phyloP scores from a whole-genome alignment of 1,140 invertebrate species.

The Stratiolaelaps scimitus region DNA sequence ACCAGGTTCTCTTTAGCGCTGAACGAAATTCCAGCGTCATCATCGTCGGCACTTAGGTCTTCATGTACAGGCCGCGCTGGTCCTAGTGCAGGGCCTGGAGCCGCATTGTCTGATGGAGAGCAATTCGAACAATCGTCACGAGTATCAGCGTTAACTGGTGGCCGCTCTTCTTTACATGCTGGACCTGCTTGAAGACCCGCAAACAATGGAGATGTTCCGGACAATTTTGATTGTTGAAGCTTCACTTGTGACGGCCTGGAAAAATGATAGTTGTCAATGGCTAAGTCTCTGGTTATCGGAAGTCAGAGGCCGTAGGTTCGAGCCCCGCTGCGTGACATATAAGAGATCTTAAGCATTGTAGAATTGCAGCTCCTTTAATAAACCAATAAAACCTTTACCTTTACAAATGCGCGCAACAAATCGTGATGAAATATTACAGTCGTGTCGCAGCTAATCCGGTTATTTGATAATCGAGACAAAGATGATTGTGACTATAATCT shows the following conservation, averaged over 20 bases:
- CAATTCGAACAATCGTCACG: no score
- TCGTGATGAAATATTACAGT: background rate
- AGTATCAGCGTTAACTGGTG: no score
- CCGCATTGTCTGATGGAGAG: no score
- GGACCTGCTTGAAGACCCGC: background rate
- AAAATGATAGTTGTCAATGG: background rate
- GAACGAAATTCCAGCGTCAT: slow-evolving; percentile 7
- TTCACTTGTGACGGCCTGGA: slow-evolving; percentile 19
- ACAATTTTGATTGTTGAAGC: background rate
- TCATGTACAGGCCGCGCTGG: background rate
- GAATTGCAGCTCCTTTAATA: no score
- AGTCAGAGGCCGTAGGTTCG: no score
- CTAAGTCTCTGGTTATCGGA: background rate
- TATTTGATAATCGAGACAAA: no score
- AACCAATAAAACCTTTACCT: no score
- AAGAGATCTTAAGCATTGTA: no score
- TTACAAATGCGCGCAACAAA: background rate
- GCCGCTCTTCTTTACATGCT: background rate
- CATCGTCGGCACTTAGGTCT: background rate
- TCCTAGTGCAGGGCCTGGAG: no score
- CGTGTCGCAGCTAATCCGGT: no score
- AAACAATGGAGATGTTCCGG: background rate
- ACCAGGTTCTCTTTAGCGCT: background rate
- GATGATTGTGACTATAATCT: no score
- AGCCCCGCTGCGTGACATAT: no score